Percentiles rank a stretch among this genome's conserved stretches.
Evolutionary conservation across 1,140 invertebrate species (phyloP).

Genomic region (Wasmannia auropunctata): DNA sequence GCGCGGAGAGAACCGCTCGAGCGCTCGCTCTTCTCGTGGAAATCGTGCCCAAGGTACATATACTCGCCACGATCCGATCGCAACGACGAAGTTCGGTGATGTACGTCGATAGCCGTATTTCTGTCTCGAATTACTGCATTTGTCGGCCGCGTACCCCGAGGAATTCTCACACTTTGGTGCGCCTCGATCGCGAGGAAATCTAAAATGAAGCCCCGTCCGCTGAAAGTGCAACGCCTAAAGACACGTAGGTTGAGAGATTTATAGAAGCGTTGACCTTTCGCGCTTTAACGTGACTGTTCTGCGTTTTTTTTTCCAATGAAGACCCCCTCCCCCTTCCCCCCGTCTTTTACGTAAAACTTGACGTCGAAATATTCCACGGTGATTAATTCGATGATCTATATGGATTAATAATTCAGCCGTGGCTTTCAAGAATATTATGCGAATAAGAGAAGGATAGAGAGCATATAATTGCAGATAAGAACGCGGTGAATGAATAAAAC

Average conservation of each 20-base stretch:
- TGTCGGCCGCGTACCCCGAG: constrained; percentile 67
- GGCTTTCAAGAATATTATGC: background rate
- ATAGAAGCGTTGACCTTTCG: constrained; percentile 81
- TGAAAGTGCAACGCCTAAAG: constrained; percentile 60
- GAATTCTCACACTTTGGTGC: constrained; percentile 79
- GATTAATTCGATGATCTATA: constrained; percentile 15
- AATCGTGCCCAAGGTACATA: constrained; percentile 51
- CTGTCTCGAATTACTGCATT: constrained; percentile 5
- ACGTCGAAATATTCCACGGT: background rate
- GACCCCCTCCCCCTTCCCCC: too few relatives aligned
- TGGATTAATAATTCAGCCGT: background rate
- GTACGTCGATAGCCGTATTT: constrained; percentile 14
- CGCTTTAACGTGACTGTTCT: constrained; percentile 38
- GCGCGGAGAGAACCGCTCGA: background rate
- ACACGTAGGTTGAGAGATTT: constrained; percentile 75
- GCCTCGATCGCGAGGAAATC: constrained; percentile 61
- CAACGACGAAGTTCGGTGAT: constrained; percentile 6
- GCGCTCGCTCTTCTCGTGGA: constrained; percentile 20
- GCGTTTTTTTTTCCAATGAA: background rate
- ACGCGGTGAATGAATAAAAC: background rate
- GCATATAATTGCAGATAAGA: background rate
- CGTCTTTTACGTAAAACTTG: background rate
- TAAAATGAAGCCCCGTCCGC: constrained; percentile 52
- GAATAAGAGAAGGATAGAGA: too few relatives aligned
- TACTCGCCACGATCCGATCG: constrained; percentile 22